Conservation (phyloP, 1,140 invertebrate genomes). For the Aphelenchoides besseyi region DNA sequence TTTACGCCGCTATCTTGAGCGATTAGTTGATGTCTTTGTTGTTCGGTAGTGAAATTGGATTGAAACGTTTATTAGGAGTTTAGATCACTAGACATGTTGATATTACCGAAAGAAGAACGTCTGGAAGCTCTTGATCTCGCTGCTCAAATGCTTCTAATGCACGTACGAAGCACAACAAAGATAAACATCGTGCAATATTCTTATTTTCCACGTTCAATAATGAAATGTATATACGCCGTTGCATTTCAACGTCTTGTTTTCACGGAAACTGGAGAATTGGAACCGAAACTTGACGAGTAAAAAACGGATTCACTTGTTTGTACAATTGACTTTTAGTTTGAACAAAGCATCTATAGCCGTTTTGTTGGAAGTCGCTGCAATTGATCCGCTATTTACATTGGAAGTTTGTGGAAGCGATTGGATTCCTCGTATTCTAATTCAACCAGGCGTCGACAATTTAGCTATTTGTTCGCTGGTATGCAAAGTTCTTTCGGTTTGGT, state of each 20-base stretch:
- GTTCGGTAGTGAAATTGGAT: background rate
- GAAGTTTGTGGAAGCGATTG: constrained; percentile 37
- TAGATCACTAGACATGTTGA: background rate
- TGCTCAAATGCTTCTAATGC: background rate
- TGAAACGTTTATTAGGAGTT: background rate
- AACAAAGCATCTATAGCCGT: constrained; percentile 14
- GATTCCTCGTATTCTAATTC: constrained; percentile 16
- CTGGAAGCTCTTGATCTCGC: background rate
- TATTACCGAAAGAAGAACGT: constrained; percentile 12
- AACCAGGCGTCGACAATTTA: constrained; percentile 21
- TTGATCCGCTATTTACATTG: constrained; percentile 24
- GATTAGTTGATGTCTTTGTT: constrained; percentile 1
- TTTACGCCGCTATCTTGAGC: background rate
- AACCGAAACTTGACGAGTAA: constrained; percentile 3
- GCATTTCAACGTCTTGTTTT: background rate
- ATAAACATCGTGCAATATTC: background rate
- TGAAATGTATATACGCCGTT: background rate
- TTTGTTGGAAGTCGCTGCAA: constrained; percentile 30
- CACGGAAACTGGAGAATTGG: background rate
- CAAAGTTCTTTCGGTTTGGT: constrained; percentile 25
- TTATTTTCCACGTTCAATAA: background rate
- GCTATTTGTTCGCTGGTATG: constrained; percentile 1
- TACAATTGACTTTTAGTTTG: background rate
- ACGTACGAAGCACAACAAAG: background rate
- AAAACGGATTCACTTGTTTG: background rate